Percentiles rank a stretch among this genome's conserved stretches.
Evolutionary conservation across 2,888 invertebrate genomes (phyloP).

Genomic region (Idaea biselata): DNA sequence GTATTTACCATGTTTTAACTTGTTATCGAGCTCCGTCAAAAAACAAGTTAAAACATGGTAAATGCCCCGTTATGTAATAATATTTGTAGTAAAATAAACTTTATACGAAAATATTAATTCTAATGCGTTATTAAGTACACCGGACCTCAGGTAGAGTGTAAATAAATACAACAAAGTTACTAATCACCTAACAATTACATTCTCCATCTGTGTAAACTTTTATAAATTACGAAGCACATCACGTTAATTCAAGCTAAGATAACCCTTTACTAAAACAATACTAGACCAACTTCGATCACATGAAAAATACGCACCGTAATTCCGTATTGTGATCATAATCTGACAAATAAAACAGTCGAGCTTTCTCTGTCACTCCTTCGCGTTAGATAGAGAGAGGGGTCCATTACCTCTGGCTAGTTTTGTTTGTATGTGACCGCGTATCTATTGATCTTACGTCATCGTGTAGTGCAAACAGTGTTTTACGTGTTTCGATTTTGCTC

Average conservation of each 20-base stretch:
- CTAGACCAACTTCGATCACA: neutral
- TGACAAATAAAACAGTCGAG: neutral
- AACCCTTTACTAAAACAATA: constrained; percentile 2
- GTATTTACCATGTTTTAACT: too few species aligned
- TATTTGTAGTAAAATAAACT: neutral
- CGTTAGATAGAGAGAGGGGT: neutral
- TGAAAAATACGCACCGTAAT: neutral
- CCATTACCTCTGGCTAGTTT: neutral
- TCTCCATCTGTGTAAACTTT: constrained; percentile 4
- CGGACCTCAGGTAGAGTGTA: neutral
- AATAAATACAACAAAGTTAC: constrained; percentile 21
- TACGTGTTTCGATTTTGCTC: constrained; percentile 48
- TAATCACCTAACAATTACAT: neutral
- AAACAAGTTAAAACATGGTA: too few species aligned
- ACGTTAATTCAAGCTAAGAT: neutral
- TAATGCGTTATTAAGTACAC: neutral
- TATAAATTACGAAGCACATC: neutral
- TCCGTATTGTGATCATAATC: neutral
- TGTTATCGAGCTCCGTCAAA: too few species aligned
- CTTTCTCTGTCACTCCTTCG: constrained; percentile 6
- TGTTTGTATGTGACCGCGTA: neutral
- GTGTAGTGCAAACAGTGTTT: constrained; percentile 32
- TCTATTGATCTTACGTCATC: neutral
- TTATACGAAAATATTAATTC: neutral
- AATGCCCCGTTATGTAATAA: too few species aligned